Percentiles rank a stretch among this genome's conserved stretches.
Evolutionary conservation across 2,113 vertebrate species (phyloP).

Genomic region (Phrynosoma blainvillii): DNA sequence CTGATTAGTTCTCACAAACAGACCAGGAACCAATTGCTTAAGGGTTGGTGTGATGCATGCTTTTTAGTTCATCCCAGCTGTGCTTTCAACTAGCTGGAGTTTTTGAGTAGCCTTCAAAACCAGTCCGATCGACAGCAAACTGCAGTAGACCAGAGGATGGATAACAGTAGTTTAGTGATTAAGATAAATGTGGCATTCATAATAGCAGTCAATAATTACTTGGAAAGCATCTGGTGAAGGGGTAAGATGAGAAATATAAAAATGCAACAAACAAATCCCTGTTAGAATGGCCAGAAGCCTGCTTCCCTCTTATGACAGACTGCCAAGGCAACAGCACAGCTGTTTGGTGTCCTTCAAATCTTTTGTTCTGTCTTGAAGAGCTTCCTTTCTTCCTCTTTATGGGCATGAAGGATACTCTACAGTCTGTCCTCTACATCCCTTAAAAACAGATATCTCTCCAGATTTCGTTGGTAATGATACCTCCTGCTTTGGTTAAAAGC

Average conservation of each 20-base stretch:
- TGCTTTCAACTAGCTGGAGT: neutral
- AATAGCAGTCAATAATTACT: neutral
- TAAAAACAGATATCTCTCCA: neutral
- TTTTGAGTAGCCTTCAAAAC: neutral
- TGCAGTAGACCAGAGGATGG: neutral
- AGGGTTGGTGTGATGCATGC: neutral
- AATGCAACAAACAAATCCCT: neutral
- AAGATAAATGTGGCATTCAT: neutral
- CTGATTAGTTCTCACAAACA: neutral
- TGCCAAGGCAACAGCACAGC: slow-evolving; percentile 59
- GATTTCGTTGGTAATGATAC: neutral
- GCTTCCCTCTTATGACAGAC: slow-evolving; percentile 63
- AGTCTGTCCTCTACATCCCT: no score
- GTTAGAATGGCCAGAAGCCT: neutral
- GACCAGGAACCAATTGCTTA: neutral
- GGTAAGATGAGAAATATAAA: slow-evolving; percentile 1
- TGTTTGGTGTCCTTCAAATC: slow-evolving; percentile 57
- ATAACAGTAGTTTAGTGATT: neutral
- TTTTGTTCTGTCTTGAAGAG: no score
- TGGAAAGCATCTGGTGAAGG: no score
- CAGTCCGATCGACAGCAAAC: neutral
- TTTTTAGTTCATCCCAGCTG: neutral
- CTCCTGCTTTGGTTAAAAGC: no score
- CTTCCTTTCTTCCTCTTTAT: slow-evolving; percentile 25
- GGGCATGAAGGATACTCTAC: neutral